These are phyloP conservation scores for Dasyurus viverrinus DNA, from an alignment of 2,113 vertebrate species.

Conservation along the genomic window DNA sequence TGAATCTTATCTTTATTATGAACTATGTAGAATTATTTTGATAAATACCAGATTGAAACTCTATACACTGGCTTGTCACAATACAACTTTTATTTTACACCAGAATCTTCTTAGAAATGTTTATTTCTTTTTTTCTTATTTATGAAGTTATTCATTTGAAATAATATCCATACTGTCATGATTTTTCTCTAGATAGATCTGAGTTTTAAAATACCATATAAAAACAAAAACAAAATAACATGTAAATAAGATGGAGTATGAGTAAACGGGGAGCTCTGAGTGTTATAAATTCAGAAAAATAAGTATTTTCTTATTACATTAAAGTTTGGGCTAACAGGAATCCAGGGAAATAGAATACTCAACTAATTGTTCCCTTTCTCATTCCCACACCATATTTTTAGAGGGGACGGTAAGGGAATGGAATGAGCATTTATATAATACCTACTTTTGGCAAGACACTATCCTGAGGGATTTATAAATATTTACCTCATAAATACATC, in stretches of 20 bases:
- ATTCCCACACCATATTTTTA: background rate
- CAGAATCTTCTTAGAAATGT: background rate
- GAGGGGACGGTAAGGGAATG: background rate
- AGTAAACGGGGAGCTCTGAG: background rate
- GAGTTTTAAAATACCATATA: constrained; percentile 17
- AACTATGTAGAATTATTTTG: constrained; percentile 34
- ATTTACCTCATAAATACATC: background rate
- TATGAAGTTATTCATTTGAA: constrained; percentile 21
- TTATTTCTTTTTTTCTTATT: background rate
- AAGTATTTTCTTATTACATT: background rate
- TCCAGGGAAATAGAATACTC: background rate
- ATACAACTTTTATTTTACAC: background rate
- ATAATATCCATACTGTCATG: background rate
- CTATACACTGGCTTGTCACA: constrained; percentile 32
- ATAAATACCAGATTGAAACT: constrained; percentile 43
- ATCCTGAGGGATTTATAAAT: background rate
- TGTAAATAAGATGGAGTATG: background rate
- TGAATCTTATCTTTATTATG: constrained; percentile 6
- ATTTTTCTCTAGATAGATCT: constrained; percentile 8
- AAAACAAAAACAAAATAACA: background rate
- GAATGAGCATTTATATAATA: background rate
- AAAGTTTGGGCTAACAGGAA: background rate
- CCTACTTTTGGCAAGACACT: background rate
- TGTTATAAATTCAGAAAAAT: constrained; percentile 6
- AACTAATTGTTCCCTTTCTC: background rate